Conservation (phyloP, 2,797 vertebrate species). For the Pipistrellus kuhlii region DNA sequence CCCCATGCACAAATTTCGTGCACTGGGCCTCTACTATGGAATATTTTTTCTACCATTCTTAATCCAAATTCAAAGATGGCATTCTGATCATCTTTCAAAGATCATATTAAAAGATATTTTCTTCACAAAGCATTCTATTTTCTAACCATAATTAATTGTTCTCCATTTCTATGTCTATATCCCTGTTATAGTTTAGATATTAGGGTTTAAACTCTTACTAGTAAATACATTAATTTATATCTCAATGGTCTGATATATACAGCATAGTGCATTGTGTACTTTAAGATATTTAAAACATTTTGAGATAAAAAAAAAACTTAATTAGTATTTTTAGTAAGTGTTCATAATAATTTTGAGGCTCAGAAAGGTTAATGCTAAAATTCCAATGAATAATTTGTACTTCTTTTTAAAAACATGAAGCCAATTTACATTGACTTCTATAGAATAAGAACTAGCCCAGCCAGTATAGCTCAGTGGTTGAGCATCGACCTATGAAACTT, state of each 20-base stretch:
- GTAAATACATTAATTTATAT: constrained; percentile 32
- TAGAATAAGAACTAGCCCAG: background rate
- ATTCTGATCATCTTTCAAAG: background rate
- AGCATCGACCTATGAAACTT: no score
- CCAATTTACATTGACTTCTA: background rate
- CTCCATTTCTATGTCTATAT: background rate
- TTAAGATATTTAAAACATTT: constrained; percentile 47
- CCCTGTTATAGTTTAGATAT: background rate
- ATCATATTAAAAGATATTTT: background rate
- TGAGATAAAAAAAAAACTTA: background rate
- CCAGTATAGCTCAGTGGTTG: no score
- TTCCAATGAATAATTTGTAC: constrained; percentile 31
- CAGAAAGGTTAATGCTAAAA: background rate
- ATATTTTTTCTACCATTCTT: background rate
- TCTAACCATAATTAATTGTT: background rate
- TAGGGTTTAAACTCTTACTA: constrained; percentile 21
- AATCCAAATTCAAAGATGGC: background rate
- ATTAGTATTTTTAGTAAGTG: constrained; percentile 1
- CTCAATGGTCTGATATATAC: background rate
- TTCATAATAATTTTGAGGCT: background rate
- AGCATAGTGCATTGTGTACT: background rate
- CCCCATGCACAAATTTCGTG: no score
- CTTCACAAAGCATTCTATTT: background rate
- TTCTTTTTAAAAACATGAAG: background rate
- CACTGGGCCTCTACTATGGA: background rate